phyloP scores from a whole-genome alignment of 2,113 vertebrate genomes.

The Sinocyclocheilus anophthalmus region DNA sequence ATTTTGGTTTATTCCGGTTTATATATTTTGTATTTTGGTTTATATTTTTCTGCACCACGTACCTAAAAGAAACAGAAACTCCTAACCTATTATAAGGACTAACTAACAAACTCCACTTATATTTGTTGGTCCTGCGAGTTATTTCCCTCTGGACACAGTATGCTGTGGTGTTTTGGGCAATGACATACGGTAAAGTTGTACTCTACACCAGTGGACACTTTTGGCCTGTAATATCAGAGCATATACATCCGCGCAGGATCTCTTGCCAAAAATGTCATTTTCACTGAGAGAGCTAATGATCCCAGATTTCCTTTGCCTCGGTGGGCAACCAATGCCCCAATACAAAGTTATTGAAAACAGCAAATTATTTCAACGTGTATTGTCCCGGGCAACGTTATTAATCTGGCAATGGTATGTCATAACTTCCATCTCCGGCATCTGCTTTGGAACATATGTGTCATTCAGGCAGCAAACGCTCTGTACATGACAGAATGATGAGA shows the following conservation, averaged over 20 bases:
- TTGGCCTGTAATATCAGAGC: conserved; percentile 51
- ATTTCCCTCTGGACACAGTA: too few relatives aligned
- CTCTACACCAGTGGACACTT: conserved; percentile 55
- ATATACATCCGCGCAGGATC: conserved; percentile 54
- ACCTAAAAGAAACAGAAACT: too few relatives aligned
- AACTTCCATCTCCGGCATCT: conserved; percentile 69
- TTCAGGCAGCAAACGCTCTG: conserved; percentile 40
- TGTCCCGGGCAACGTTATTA: conserved; percentile 64
- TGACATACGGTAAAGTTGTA: conserved; percentile 71
- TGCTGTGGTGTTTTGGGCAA: conserved; percentile 36
- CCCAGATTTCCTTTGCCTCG: conserved; percentile 69
- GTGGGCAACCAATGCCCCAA: conserved; percentile 54
- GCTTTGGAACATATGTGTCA: conserved; percentile 67
- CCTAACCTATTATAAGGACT: too few relatives aligned
- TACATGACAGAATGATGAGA: conserved; percentile 38
- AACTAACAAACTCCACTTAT: too few relatives aligned
- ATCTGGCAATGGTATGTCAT: conserved; percentile 66
- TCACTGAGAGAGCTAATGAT: conserved; percentile 67
- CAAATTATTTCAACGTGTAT: conserved; percentile 73
- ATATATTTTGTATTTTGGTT: too few relatives aligned
- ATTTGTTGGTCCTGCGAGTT: too few relatives aligned
- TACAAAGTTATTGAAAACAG: conserved; percentile 73
- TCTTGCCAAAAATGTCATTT: conserved; percentile 66
- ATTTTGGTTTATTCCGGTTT: too few relatives aligned
- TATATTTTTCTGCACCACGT: too few relatives aligned